Evolutionary conservation across 2,797 vertebrate genomes (phyloP), one percentile per base, ranked within the genome.

Genomic region (Ctenochaetus hawaiiensis): DNA sequence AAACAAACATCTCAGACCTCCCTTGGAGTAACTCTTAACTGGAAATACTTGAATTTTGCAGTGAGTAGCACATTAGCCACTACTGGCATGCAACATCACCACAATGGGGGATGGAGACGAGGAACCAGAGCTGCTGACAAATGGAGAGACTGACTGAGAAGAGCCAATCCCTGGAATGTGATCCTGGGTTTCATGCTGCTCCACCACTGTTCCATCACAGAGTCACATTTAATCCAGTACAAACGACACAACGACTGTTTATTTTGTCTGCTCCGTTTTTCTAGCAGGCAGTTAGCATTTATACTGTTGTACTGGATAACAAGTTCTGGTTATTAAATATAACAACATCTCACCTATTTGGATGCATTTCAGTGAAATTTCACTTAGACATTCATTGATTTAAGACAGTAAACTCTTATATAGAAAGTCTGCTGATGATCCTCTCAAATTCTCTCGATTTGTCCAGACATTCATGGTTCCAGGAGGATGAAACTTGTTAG

Each of bases 61-160:
- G 34, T 44, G 56, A 56, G 44, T 47, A 0, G 16, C 23, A 34
- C 65, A 18, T 80, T 53, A 81, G 57, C 82, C 75, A 77, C 0
- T 18, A 61, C 39, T 57, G 57, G 58, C 39, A 63, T 30, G 49
- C 72, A 78, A 37, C 70, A 30, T 48, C 60, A n/a, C 56, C 49
- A 18, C 61, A 34, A 8, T 68, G 60, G 39, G 48, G 56, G 51
- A 43, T 12, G 45, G 68, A 82, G 65, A 43, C 56, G 49, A 72
- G 59, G 79, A 75, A 71, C 65, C 67, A 53, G 54, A 78, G 26
- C 34, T 23, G 78, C 81, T 85, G 89, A 86, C 86, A 87, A 82
- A 91, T 87, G 84, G 62, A 89, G 83, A 61, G 82, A 70, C 83
- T 66, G 69, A 65, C 65, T 51, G 64, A 77, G 59, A 85, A 47